Evolutionary conservation across 1,140 invertebrate species (phyloP), one percentile per base, ranked within the genome.

Genomic region (Himalopsyche phryganea): DNA sequence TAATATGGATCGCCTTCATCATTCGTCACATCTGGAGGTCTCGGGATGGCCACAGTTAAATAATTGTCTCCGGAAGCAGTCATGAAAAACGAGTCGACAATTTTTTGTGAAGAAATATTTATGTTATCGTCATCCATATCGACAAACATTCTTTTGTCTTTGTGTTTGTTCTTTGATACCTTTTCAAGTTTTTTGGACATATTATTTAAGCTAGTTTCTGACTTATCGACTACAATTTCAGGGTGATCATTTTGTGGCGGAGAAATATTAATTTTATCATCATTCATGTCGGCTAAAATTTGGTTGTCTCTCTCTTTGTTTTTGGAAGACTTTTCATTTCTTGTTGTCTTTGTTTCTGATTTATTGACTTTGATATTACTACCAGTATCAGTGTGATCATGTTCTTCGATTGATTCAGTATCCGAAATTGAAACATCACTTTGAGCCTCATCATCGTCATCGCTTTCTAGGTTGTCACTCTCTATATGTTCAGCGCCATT

Each of bases 51-150:
- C 11, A 80, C 68, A 10, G 81, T 81, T 65, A 81, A 68, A 60
- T 83, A 83, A 53, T 77, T 80, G 46, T 81, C 74, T 1, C 81
- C 81, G 13, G 74, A 75, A 36, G 77, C 69, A 11, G 80, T 83
- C 9, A 81, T 74, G 57, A 83, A 83, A 58, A 83, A 83, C 36
- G 81, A 79, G 74, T 83, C 82, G 6, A 79, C 67, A 4, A 67
- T 73, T 61, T 67, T 65, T 32, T 63, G 46, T 38, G 41, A 41
- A 14, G 48, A 13, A 28, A 49, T 49, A 36, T 48, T 14, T 44
- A 40, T 41, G 19, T 56, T 66, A 36, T 67, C 65, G 42, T 63
- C 50, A 13, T 55, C 23, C 18, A 64, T 23, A 38, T 61, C 59
- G 19, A 71, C 67, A 49, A 68, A 63, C 18, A 50, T 45, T 23